Base-by-base conservation (phyloP, 2,888 invertebrate genomes). In the Coleophora deauratella region DNA sequence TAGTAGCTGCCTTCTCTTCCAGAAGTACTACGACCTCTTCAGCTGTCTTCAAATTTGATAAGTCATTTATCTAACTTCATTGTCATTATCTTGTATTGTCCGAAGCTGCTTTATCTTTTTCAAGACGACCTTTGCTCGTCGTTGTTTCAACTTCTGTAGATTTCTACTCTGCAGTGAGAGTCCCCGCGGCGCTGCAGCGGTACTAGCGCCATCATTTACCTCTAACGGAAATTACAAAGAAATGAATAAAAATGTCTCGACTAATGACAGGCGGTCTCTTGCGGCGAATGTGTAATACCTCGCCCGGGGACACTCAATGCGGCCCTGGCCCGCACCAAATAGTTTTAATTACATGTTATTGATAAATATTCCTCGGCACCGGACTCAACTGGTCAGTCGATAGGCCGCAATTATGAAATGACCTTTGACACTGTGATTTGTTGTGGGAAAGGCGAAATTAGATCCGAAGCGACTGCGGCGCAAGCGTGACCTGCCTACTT, bases 331-430 rank as follows among this genome's bases (percentile, higher is more conserved):
- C 21, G 21, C 21, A 21, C 74, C 79, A 79, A 81, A 84, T 79
- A 79, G 76, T 84, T 85, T 84, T 85, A 85, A 85, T 85, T 85
- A 84, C 74, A 82, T 73, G 80, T 81, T 82, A 81, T 85, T 80
- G 82, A 82, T 82, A 76, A 77, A 84, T 79, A 75, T 74, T 73
- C 69, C 72, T 65, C 72, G 72, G 66, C 66, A 71, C 63, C 76
- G 79, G 80, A 78, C n/a, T n/a, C n/a, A 56, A 68, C 52, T 60
- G 76, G 77, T 76, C 74, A 72, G 66, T 73, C 77, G 81, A 78
- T 78, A 75, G 70, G 72, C 71, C 70, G 71, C 74, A 81, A 81
- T 84, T 82, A 84, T 77, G 60, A 72, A 61, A 53, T 76, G 82
- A 85, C 73, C 85, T 84, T 70, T 82, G 81, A 79, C 82, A 62